A percentile compares a stretch with the other conserved stretches of the same genome.
Conservation (phyloP, 1,140 invertebrate genomes). For the Calephelis nemesis region DNA sequence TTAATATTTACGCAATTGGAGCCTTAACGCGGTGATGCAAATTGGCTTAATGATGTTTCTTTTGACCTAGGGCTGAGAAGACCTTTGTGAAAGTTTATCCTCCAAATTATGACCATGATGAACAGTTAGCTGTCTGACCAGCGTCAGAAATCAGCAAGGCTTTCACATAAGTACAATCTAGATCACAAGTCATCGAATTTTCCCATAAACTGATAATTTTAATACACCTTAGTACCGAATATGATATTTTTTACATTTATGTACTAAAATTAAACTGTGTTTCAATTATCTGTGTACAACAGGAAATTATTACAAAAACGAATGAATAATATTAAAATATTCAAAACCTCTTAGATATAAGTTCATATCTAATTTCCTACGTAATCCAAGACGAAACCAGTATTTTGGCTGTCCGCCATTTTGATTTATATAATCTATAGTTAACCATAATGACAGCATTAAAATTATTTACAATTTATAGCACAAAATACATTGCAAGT, state of each 20-base stretch:
- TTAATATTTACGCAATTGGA: too few species aligned
- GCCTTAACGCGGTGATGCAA: too few species aligned
- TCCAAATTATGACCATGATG: too few species aligned
- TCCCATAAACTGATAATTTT: too few species aligned
- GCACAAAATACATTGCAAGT: slow-evolving; percentile 2
- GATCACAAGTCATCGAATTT: too few species aligned
- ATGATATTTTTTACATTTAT: neutral
- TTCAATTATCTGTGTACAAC: neutral
- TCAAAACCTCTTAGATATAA: slow-evolving; percentile 13
- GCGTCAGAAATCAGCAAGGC: too few species aligned
- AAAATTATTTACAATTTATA: neutral
- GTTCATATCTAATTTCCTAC: slow-evolving; percentile 53
- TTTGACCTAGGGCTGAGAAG: too few species aligned
- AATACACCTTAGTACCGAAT: too few species aligned
- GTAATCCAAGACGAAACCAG: slow-evolving; percentile 58
- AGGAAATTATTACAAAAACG: slow-evolving; percentile 6
- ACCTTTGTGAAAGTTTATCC: too few species aligned
- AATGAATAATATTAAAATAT: slow-evolving; percentile 12
- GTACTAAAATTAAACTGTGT: neutral
- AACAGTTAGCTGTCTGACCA: too few species aligned
- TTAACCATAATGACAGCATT: slow-evolving; percentile 45
- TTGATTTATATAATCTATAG: slow-evolving; percentile 48
- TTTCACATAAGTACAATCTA: too few species aligned
- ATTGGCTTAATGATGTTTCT: too few species aligned
- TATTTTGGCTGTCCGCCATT: slow-evolving; percentile 68